Conservation (phyloP, 2,113 vertebrate genomes). For the Myotis brandtii region DNA sequence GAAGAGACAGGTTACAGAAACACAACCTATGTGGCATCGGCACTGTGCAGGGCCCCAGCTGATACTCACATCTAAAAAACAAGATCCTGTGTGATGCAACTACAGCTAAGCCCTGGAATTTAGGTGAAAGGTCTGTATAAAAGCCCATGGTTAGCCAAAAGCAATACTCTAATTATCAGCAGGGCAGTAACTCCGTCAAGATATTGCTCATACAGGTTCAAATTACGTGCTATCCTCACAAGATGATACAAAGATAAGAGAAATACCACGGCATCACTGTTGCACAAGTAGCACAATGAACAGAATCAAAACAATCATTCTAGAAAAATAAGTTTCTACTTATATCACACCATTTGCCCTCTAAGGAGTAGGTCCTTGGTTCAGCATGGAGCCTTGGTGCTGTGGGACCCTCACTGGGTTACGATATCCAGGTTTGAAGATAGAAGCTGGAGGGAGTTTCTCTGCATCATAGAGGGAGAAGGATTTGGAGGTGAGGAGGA, state of each 20-base stretch:
- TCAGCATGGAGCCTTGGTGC: background rate
- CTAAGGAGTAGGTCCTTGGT: background rate
- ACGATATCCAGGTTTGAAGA: background rate
- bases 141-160: background rate
- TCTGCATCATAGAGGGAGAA: background rate
- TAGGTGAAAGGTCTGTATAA: background rate
- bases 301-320: background rate
- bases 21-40: background rate
- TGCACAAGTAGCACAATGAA: background rate
- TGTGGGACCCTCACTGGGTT: fast-evolving
- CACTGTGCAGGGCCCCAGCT: too few relatives aligned
- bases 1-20: fast-evolving
- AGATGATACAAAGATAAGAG: background rate
- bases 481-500: background rate
- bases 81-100: background rate
- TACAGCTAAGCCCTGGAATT: background rate
- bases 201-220: background rate
- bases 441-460: background rate
- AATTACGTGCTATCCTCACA: background rate
- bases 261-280: background rate
- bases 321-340: background rate
- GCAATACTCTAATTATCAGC: background rate
- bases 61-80: background rate
- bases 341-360: background rate
- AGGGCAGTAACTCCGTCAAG: background rate